Evolutionary conservation across 2,797 vertebrate species (phyloP), one percentile per base, ranked within the genome.

Genomic region (Rhodeus uyekii): DNA sequence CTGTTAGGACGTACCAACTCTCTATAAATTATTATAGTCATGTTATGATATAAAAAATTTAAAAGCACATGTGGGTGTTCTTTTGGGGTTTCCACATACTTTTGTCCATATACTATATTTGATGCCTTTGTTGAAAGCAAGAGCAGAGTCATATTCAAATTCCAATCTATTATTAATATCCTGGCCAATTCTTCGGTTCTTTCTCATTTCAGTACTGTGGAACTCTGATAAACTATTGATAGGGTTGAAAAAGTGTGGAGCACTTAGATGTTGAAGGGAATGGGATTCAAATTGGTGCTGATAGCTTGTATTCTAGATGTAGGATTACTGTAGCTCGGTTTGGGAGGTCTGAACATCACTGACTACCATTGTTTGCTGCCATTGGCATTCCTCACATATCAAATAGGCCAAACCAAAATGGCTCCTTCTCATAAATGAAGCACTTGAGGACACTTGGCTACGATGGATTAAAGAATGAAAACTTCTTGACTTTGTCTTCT

Each of bases 391-490:
- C 24, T 38, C 16, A 12, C 48, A 32, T 38, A 46, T 39, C n/a
- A 13, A 50, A 83, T 46, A 27, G n/a, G 38, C 64, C 58, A 39
- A 63, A 67, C 72, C 61, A 61, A 53, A 80, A 58, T 44, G 71
- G 1, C 48, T 61, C n/a, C 10, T 39, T 73, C 68, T 67, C 50
- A 60, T 24, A 68, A 65, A 78, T 75, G 44, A 80, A 50, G 18
- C 61, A 61, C 50, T 76, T 42, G 39, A 75, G 64, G 42, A 77
- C 64, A 69, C 50, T 69, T 36, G 55, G 50, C 81, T 58, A 38
- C 55, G 75, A 83, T 71, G 24, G 19, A 78, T 83, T 79, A 71
- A 65, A 77, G 22, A 32, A 18, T 73, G 61, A 29, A 39, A 38
- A 44, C 39, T 42, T 55, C n/a, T 39, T 18, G 73, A 44, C 73